These are phyloP conservation scores for Ichneumon xanthorius DNA, from an alignment of 2,888 invertebrate species.

Conservation along the genomic window DNA sequence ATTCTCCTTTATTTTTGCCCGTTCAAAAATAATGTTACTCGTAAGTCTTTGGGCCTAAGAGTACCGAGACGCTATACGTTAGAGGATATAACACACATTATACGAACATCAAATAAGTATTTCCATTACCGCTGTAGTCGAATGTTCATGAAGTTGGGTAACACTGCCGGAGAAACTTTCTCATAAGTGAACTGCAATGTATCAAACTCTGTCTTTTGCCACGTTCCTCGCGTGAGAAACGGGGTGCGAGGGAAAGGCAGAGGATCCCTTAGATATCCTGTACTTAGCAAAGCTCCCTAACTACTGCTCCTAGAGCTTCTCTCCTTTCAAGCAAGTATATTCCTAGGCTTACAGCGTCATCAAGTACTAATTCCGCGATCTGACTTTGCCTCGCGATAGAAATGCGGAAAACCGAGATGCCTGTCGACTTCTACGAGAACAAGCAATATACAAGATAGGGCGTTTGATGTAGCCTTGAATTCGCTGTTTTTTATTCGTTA, in stretches of 20 bases:
- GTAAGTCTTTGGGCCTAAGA: conserved; percentile 9
- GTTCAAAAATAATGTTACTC: conserved; percentile 39
- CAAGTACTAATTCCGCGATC: conserved; percentile 3
- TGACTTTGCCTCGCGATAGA: background rate
- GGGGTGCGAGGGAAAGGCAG: background rate
- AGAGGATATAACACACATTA: conserved; percentile 41
- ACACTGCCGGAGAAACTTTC: conserved; percentile 12
- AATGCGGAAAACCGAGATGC: background rate
- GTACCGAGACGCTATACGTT: conserved; percentile 32
- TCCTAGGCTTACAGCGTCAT: background rate
- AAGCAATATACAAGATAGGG: background rate
- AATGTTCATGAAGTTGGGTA: conserved; percentile 25
- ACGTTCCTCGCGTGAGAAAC: background rate
- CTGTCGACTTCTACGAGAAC: background rate
- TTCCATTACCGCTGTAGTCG: conserved; percentile 27
- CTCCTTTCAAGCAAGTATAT: conserved; percentile 44
- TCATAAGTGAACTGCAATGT: conserved; percentile 30
- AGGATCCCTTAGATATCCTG: background rate
- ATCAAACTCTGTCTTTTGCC: conserved; percentile 3
- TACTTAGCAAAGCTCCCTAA: conserved; percentile 3
- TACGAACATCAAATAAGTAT: conserved; percentile 38
- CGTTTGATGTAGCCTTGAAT: background rate
- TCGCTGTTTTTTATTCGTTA: background rate
- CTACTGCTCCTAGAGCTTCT: background rate
- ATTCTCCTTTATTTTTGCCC: conserved; percentile 42